These are phyloP conservation scores for Alligator sinensis DNA, from an alignment of 2,113 vertebrate genomes.

Conservation along the genomic window DNA sequence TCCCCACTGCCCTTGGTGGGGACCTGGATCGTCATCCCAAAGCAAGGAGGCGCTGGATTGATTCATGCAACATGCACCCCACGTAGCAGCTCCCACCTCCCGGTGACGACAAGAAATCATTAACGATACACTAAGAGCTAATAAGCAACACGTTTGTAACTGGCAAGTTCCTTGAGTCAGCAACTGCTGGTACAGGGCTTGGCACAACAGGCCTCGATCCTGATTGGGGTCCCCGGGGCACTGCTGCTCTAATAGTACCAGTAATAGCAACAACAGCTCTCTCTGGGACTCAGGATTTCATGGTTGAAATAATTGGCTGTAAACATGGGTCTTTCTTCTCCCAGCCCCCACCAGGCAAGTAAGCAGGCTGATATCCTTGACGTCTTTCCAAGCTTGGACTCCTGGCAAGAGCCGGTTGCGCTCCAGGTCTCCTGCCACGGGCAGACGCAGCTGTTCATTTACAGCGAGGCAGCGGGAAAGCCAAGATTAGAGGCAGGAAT, in stretches of 20 bases:
- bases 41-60: neutral
- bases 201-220: neutral
- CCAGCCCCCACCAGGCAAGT: neutral
- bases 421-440: neutral
- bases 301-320: neutral
- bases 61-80: neutral
- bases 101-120: neutral
- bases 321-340: neutral
- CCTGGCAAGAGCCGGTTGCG: neutral
- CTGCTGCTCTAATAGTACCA: neutral
- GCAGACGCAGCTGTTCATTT: constrained; percentile 49
- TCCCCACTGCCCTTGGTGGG: neutral
- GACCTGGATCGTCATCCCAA: neutral
- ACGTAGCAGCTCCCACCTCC: neutral
- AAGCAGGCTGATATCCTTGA: constrained; percentile 26
- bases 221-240: neutral
- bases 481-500: neutral
- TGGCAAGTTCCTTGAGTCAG: neutral
- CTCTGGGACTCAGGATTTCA: neutral
- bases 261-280: neutral
- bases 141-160: neutral
- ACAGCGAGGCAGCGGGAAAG: neutral
- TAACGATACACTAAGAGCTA: neutral
- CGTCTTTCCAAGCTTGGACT: constrained; percentile 25
- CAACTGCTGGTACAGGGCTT: neutral